These are phyloP conservation scores for Alethe diademata DNA, from an alignment of 2,113 vertebrate species.

Conservation along the genomic window DNA sequence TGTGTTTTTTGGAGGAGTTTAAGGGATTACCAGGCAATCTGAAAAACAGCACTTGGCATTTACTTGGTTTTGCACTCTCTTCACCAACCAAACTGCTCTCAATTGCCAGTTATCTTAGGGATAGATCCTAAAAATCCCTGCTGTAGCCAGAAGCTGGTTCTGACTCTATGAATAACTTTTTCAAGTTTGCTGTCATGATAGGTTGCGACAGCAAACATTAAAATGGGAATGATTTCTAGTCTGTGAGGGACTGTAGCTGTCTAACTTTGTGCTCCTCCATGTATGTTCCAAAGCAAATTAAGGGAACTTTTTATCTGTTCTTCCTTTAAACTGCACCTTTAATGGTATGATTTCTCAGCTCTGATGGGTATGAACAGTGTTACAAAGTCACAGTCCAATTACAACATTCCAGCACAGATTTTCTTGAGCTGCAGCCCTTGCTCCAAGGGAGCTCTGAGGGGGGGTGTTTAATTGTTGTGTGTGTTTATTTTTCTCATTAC, in stretches of 20 bases:
- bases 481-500: not conserved
- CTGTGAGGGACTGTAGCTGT: not conserved
- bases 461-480: not conserved
- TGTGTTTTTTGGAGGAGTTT: not conserved
- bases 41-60: not conserved
- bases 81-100: not conserved
- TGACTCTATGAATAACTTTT: not conserved
- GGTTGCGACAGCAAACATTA: not conserved
- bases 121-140: not conserved
- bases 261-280: not conserved
- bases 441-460: not conserved
- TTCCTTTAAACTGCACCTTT: not conserved
- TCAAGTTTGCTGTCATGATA: not conserved
- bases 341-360: not conserved
- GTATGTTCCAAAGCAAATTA: not conserved
- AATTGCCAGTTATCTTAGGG: not conserved
- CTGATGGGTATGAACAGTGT: not conserved
- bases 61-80: not conserved
- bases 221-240: not conserved
- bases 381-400: not conserved
- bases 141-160: not conserved
- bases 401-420: not conserved
- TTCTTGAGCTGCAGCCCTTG: not conserved
- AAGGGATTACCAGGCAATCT: not conserved
- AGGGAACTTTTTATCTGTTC: not conserved